Conservation (phyloP, 2,888 invertebrate genomes). For the Cataglyphis rosenhaueri region DNA sequence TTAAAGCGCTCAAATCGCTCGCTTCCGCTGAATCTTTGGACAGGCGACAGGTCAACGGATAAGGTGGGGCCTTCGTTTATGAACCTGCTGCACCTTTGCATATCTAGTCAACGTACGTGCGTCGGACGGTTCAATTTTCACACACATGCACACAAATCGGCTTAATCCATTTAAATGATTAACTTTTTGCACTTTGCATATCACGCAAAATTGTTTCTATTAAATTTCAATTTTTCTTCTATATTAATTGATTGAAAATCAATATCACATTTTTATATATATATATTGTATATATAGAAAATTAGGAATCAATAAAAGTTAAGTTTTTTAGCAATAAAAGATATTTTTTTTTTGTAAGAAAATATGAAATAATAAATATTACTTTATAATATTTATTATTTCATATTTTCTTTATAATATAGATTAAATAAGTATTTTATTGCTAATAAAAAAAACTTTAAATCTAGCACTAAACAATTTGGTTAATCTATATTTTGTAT, state of each 20-base stretch:
- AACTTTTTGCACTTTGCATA: neutral
- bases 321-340: neutral
- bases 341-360: neutral
- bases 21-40: conserved; percentile 80
- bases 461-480: neutral
- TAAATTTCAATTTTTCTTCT: neutral
- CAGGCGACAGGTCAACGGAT: conserved; percentile 83
- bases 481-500: neutral
- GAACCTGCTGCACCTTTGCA: conserved; percentile 82
- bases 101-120: conserved; percentile 67
- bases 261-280: neutral
- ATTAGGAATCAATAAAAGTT: neutral
- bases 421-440: neutral
- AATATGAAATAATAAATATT: neutral
- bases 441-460: neutral
- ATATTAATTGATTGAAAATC: neutral
- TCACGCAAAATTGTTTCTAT: neutral
- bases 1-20: conserved; percentile 82
- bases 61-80: conserved; percentile 84
- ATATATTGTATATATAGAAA: neutral
- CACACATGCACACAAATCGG: conserved; percentile 39
- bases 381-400: neutral
- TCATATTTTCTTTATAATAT: no score
- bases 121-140: conserved; percentile 70
- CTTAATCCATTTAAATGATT: conserved; percentile 44